These are phyloP conservation scores for Bombus vancouverensis DNA, from an alignment of 1,140 invertebrate species.

Conservation along the genomic window DNA sequence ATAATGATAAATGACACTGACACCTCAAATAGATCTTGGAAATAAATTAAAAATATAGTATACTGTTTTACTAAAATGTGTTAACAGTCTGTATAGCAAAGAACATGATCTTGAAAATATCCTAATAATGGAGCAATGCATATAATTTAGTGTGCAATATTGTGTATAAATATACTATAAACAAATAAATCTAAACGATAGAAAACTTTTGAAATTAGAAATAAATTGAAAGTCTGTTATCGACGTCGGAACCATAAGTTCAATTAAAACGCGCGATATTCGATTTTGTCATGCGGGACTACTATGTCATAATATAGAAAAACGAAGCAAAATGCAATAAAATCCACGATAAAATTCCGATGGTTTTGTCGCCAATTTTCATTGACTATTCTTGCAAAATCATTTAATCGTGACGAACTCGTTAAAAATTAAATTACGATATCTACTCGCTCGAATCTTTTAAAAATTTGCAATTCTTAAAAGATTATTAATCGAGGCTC, in stretches of 20 bases:
- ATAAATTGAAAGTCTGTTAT: conserved; percentile 2
- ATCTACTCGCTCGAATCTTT: neutral
- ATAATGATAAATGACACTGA: neutral
- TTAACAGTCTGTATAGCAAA: neutral
- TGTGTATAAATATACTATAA: neutral
- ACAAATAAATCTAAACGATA: neutral
- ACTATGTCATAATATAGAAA: neutral
- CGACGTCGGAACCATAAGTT: conserved; percentile 4
- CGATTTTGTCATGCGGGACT: neutral
- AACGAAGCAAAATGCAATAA: neutral
- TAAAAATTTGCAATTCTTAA: neutral
- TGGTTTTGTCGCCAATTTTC: neutral
- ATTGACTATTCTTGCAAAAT: neutral
- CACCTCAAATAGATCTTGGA: neutral
- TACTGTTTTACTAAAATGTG: neutral
- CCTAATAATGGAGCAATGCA: neutral
- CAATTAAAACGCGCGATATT: conserved; percentile 37
- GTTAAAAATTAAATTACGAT: conserved; percentile 12
- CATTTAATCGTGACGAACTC: neutral
- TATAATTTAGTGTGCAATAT: neutral
- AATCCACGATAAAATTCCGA: neutral
- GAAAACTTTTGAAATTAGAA: too few relatives aligned
- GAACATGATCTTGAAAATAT: neutral
- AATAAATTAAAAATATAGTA: neutral
- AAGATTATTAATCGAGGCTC: neutral